phyloP scores from a whole-genome alignment of 2,797 vertebrate genomes.

The Oreonectes daqikongensis region DNA sequence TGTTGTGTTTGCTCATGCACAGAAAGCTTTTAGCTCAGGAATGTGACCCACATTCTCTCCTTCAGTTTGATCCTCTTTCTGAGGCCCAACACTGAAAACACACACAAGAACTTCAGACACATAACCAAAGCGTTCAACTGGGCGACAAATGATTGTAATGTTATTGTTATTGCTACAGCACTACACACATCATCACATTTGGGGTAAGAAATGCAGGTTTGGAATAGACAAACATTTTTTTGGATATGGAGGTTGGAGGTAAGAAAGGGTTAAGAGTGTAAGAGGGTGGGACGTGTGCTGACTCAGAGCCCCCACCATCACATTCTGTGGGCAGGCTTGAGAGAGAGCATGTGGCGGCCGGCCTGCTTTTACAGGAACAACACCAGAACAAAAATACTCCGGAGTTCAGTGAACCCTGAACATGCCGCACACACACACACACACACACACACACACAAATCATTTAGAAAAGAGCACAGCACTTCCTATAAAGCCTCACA shows the following conservation, averaged over 20 bases:
- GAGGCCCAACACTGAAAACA: background rate
- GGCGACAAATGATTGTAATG: too few relatives aligned
- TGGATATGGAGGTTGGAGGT: constrained; percentile 33
- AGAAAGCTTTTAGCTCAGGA: constrained; percentile 74
- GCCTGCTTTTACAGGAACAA: constrained; percentile 72
- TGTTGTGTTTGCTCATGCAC: constrained; percentile 68
- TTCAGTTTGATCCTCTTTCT: background rate
- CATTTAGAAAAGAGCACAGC: background rate
- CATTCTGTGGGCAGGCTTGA: constrained; percentile 11
- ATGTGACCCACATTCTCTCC: constrained; percentile 76
- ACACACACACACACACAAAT: constrained; percentile 53
- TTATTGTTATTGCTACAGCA: background rate
- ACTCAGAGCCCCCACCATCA: constrained; percentile 56
- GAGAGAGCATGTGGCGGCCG: constrained; percentile 51
- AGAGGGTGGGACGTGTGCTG: constrained; percentile 68
- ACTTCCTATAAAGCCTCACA: background rate
- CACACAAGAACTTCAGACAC: background rate
- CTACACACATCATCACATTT: background rate
- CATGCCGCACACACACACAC: constrained; percentile 16
- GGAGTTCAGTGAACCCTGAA: constrained; percentile 52
- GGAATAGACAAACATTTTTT: background rate
- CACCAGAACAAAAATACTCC: constrained; percentile 58
- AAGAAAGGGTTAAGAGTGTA: constrained; percentile 74
- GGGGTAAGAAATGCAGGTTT: background rate
- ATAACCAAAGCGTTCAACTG: background rate